Evolutionary conservation across 2,113 vertebrate genomes (phyloP).

Genomic region (Aleadryas rufinucha): DNA sequence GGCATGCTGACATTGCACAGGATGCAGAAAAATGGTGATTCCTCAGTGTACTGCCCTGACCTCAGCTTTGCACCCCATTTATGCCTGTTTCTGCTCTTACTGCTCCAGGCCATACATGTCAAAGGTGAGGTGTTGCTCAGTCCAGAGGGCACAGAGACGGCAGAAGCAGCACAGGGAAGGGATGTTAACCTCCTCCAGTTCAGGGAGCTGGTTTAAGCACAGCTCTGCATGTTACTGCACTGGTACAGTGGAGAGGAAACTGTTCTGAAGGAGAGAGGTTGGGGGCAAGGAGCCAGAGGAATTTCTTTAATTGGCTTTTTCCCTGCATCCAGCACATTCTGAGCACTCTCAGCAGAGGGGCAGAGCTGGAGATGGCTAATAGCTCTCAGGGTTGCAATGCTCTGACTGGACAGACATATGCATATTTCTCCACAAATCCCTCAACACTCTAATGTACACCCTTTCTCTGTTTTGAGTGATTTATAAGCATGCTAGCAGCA

Average conservation of each 20-base stretch:
- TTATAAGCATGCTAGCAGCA: not conserved
- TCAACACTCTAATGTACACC: not conserved
- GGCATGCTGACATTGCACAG: not conserved
- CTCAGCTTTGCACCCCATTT: not conserved
- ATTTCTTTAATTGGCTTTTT: not conserved
- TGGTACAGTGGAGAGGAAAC: not conserved
- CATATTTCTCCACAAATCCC: not conserved
- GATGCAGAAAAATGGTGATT: not conserved
- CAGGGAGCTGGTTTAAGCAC: not conserved
- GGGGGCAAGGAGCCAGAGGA: not conserved
- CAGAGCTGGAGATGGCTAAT: not conserved
- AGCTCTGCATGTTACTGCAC: not conserved
- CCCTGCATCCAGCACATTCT: not conserved
- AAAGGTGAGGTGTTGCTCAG: not conserved
- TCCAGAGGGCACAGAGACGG: accelerated
- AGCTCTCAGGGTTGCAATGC: not conserved
- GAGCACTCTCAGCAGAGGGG: not conserved
- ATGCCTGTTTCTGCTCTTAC: not conserved
- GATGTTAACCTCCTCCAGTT: not conserved
- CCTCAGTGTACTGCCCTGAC: not conserved
- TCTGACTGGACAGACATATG: not conserved
- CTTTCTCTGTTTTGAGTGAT: not conserved
- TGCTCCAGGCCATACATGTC: not conserved
- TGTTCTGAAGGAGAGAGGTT: not conserved
- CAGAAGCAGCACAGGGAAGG: not conserved